Percentiles rank a stretch among this genome's conserved stretches.
phyloP scores from a whole-genome alignment of 2,113 vertebrate species.

The Rhipidura dahli region DNA sequence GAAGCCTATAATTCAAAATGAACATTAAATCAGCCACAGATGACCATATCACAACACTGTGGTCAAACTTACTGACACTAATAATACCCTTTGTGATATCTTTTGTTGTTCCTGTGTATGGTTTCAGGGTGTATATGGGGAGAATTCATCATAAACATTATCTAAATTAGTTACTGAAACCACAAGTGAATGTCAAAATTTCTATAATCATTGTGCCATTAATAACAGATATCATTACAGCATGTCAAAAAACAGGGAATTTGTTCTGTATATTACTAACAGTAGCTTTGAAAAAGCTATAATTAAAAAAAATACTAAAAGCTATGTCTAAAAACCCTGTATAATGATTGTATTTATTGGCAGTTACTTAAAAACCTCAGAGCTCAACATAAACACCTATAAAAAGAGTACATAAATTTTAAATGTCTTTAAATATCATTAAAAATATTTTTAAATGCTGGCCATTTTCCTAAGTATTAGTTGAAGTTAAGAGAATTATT shows the following conservation, averaged over 20 bases:
- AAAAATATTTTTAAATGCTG: not conserved
- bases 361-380: not conserved
- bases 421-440: not conserved
- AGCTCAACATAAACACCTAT: not conserved
- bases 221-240: not conserved
- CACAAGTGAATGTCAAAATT: not conserved
- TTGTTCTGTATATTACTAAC: not conserved
- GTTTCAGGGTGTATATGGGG: not conserved
- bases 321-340: not conserved
- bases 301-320: not conserved
- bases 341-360: not conserved
- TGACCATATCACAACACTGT: not conserved
- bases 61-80: not conserved
- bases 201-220: not conserved
- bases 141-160: not conserved
- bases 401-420: not conserved
- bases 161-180: not conserved
- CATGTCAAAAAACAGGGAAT: not conserved
- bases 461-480: not conserved
- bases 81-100: not conserved
- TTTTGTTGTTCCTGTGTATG: not conserved
- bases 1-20: not conserved
- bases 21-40: not conserved
- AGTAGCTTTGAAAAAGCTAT: not conserved
- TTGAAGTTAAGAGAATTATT: not conserved